Percentiles rank a stretch among this genome's conserved stretches.
Conservation (phyloP, 92 coral and sea anemone species). For the Montipora capitata region DNA sequence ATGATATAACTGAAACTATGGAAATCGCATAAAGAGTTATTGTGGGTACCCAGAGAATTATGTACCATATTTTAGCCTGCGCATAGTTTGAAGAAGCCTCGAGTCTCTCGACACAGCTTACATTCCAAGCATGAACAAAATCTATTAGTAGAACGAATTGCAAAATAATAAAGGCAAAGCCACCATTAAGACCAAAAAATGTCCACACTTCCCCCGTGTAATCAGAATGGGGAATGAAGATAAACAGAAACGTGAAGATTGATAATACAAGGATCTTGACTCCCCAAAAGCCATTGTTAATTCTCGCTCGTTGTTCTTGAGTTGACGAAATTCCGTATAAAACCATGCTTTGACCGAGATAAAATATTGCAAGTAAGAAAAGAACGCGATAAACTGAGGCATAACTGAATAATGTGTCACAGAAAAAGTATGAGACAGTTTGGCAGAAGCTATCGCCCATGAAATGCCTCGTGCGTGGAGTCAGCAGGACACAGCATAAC, state of each 20-base stretch:
- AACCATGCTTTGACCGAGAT: constrained; percentile 70
- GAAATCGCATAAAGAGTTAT: constrained; percentile 88
- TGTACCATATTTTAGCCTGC: constrained; percentile 78
- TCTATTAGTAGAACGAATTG: constrained; percentile 88
- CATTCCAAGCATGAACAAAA: constrained; percentile 89
- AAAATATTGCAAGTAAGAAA: constrained; percentile 86
- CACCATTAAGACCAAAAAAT: constrained; percentile 97
- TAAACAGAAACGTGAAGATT: constrained; percentile 72
- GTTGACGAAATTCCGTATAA: constrained; percentile 86
- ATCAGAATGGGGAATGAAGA: constrained; percentile 94
- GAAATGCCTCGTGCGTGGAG: constrained; percentile 78
- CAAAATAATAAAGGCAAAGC: constrained; percentile 91
- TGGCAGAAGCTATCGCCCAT: constrained; percentile 88
- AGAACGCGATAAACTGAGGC: constrained; percentile 93
- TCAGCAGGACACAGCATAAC: constrained; percentile 83
- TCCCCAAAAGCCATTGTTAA: constrained; percentile 93
- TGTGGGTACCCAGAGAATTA: constrained; percentile 90
- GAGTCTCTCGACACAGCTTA: constrained; percentile 83
- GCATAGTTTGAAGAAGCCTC: constrained; percentile 70
- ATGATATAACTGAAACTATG: constrained; percentile 78
- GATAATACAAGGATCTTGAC: constrained; percentile 82
- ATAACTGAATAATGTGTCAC: constrained; percentile 91
- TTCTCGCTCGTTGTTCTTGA: constrained; percentile 72
- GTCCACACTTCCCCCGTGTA: constrained; percentile 99
- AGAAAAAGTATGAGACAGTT: constrained; percentile 81